Conservation (phyloP, 2,797 vertebrate genomes). For the Lepidocolaptes lacrymiger region DNA sequence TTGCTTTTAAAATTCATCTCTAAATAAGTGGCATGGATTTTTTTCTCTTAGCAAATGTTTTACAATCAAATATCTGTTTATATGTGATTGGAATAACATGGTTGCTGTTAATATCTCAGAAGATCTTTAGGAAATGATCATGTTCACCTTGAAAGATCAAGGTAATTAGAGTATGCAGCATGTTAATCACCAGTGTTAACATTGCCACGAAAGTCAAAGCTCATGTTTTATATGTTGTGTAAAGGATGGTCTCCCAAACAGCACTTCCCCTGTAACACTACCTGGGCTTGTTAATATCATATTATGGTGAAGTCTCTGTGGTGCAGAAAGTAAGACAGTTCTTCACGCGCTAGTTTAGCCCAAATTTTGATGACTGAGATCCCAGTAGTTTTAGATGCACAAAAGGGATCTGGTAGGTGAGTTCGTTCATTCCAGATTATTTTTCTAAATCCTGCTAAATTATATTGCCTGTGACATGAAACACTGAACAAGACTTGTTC, state of each 20-base stretch:
- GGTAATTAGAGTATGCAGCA: background rate
- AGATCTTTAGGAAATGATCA: background rate
- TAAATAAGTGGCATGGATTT: background rate
- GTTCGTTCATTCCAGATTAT: background rate
- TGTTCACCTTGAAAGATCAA: background rate
- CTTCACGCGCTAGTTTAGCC: background rate
- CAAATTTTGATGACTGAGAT: background rate
- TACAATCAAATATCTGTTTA: background rate
- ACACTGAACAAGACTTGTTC: background rate
- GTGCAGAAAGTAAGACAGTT: background rate
- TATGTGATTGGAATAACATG: background rate
- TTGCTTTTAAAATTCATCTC: background rate
- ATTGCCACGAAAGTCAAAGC: background rate
- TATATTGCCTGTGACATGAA: background rate
- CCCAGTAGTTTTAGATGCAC: background rate
- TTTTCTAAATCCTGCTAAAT: background rate
- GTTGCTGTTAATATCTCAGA: background rate
- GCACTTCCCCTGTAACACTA: background rate
- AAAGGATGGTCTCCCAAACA: background rate
- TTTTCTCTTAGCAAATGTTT: background rate
- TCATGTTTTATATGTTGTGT: background rate
- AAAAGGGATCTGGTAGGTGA: background rate
- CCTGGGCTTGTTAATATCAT: background rate
- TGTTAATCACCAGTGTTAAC: background rate
- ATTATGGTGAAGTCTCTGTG: background rate